Conservation (phyloP, 2,888 invertebrate species). For the Sympetrum striolatum region DNA sequence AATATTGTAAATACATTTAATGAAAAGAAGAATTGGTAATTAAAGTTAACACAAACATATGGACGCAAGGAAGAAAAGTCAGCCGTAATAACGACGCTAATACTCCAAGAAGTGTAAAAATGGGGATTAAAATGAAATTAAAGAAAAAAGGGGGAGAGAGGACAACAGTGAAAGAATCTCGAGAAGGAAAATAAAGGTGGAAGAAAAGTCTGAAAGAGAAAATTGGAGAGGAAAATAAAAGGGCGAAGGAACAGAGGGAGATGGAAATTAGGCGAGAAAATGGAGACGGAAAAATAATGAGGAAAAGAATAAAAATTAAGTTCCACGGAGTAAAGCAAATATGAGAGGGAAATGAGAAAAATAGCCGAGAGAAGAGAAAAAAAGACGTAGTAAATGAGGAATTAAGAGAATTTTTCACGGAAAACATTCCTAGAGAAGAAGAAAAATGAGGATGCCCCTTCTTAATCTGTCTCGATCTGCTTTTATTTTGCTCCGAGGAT, state of each 20-base stretch:
- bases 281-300: not conserved
- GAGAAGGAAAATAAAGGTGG: not conserved
- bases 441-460: not conserved
- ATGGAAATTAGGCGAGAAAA: not conserved
- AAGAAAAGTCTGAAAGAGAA: not conserved
- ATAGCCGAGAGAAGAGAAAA: not conserved
- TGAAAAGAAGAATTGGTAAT: too few relatives aligned
- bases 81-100: too few relatives aligned
- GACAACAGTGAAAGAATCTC: not conserved
- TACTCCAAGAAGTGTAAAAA: not conserved
- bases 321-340: not conserved
- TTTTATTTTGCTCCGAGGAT: not conserved
- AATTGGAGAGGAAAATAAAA: not conserved
- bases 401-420: not conserved
- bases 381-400: not conserved
- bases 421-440: not conserved
- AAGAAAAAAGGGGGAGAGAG: not conserved
- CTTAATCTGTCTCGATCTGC: not conserved
- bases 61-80: too few relatives aligned
- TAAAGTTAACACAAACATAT: too few relatives aligned
- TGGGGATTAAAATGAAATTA: not conserved
- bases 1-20: too few relatives aligned
- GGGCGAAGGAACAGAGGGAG: not conserved
- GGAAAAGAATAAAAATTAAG: not conserved
- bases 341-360: not conserved